Base-by-base conservation (phyloP, 2,797 vertebrate species). In the Hypotaenidia okinawae region DNA sequence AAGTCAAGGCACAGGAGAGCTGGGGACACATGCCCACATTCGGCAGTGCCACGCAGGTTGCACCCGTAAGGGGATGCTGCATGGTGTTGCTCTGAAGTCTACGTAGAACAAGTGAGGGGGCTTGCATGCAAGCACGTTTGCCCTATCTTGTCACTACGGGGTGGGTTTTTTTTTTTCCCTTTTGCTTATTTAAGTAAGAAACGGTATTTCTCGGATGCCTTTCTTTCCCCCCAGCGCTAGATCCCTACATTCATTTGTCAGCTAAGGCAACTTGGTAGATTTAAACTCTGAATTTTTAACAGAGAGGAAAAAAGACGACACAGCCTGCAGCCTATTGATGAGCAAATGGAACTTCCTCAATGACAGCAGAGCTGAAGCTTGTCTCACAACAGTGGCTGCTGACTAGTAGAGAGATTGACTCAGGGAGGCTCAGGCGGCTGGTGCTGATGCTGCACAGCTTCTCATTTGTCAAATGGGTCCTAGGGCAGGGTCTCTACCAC, bases 1-100 rank as follows among this genome's bases (percentile, higher is more conserved):
- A 99, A 97, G 99, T 99, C 98, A 99, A 99, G 98, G 99, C 99
- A 98, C 99, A 99, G 97, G 99, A 99, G 97, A 99, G 98, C 98
- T 99, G 99, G 97, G 99, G 99, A 98, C 99, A 99, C 98, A 99
- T 98, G 97, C 98, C 98, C 98, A 99, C 99, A 78, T 98, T 99
- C 97, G 99, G 99, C 97, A 99, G 98, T 95, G 99, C 98, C 98
- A 99, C 99, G 97, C 99, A 99, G 98, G 99, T 99, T 97, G 99
- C 98, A 98, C 99, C 99, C 97, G 98, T 97, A 93, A 99, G 97
- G 97, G 99, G 99, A 98, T 99, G 99, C 98, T 99, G 99, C 99
- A 99, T 99, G 94, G 96, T 98, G 98, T 96, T 97, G 97, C 98
- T 97, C 95, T 97, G 97, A 96, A 97, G 97, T 98, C 98, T 98